A percentile compares a stretch with the other conserved stretches of the same genome.
Evolutionary conservation across 2,113 vertebrate species (phyloP).

Genomic region (Numida meleagris): DNA sequence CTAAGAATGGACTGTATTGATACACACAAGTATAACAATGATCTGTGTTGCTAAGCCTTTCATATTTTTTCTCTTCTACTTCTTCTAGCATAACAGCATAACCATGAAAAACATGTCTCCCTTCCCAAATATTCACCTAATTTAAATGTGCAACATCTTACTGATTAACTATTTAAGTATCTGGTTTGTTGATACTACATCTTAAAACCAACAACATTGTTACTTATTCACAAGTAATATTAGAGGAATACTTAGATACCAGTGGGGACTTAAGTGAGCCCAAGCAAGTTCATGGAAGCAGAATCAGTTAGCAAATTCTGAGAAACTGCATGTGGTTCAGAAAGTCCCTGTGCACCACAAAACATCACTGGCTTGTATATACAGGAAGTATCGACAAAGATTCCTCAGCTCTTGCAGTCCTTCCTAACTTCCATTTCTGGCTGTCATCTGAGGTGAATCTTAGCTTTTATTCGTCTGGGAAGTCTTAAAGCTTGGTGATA

Average conservation of each 20-base stretch:
- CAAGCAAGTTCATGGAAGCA: neutral
- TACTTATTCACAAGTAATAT: neutral
- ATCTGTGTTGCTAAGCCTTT: neutral
- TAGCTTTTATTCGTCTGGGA: neutral
- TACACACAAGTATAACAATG: no score
- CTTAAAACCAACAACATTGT: neutral
- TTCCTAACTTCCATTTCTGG: neutral
- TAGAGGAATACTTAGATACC: neutral
- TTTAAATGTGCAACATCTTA: neutral
- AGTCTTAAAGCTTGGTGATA: neutral
- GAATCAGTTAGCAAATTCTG: neutral
- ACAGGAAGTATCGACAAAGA: neutral
- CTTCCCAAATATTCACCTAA: neutral
- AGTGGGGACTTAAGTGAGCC: neutral
- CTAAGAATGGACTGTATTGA: no score
- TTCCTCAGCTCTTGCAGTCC: neutral
- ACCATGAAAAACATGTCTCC: neutral
- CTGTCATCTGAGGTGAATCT: neutral
- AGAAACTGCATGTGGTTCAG: neutral
- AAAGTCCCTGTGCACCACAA: neutral
- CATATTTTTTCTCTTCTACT: neutral
- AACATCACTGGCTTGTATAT: neutral
- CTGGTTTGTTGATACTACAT: neutral
- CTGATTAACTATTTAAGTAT: neutral
- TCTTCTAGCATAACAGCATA: neutral